Evolutionary conservation across 2,797 vertebrate species (phyloP).

Genomic region (Caiman crocodilus): DNA sequence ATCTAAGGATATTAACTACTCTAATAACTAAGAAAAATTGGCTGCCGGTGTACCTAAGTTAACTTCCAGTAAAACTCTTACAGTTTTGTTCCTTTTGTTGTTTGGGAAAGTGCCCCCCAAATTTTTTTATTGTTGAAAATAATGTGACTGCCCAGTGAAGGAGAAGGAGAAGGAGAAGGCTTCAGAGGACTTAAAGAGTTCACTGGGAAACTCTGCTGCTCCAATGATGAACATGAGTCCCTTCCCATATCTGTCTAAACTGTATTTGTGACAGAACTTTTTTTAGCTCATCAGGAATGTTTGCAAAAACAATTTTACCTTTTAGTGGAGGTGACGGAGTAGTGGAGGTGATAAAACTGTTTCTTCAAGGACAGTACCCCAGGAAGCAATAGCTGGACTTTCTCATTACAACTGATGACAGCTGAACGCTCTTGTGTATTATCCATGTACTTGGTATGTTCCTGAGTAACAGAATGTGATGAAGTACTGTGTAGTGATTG

Average conservation of each 20-base stretch:
- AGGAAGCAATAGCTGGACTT: fast-evolving
- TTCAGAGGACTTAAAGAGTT: not conserved
- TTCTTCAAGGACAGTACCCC: not conserved
- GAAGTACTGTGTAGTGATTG: not conserved
- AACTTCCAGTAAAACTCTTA: not conserved
- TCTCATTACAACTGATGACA: not conserved
- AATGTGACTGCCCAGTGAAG: not conserved
- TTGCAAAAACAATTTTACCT: slow-evolving; percentile 16
- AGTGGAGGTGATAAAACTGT: not conserved
- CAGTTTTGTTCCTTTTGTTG: not conserved
- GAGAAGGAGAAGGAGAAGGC: fast-evolving
- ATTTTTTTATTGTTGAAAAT: not conserved
- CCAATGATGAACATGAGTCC: not conserved
- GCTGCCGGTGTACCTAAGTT: not conserved
- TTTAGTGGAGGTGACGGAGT: not conserved
- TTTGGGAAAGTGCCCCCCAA: not conserved
- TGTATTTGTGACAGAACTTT: too few species aligned
- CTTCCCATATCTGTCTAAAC: not conserved
- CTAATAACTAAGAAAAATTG: not conserved
- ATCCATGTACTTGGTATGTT: not conserved
- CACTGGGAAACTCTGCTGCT: not conserved
- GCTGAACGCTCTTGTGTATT: not conserved
- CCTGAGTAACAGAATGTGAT: not conserved
- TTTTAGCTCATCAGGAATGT: not conserved
- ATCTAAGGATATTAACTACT: not conserved